Base-by-base conservation (phyloP, 2,888 invertebrate species). In the Torymus texanus region DNA sequence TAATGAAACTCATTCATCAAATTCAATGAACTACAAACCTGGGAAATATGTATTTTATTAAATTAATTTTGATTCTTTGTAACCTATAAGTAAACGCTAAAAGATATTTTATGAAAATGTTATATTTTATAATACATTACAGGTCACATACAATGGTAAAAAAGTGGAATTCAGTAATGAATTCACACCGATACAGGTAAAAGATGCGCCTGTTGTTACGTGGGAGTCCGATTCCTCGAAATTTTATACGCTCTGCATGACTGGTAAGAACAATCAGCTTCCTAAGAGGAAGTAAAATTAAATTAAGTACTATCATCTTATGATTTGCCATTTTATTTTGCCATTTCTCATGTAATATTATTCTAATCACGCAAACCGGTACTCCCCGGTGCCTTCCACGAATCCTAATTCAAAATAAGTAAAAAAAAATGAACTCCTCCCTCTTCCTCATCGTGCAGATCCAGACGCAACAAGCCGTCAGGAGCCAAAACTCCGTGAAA, bases 401-500 rank as follows among this genome's bases (percentile, higher is more conserved):
- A 2, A 29, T 11, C n/a, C 16, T 2, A 16, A 4, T n/a, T 4
- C 11, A 41, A 50, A 16, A 3, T 0, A 16, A 16, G 10, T 2
- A 51, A 66, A 2, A 16, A 14, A 1, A 3, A 11, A 16, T 55
- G 2, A n/a, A 11, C n/a, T 29, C 13, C 13, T n/a, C n/a, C 14
- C 11, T 11, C 13, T 56, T 24, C 12, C 53, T 62, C 56, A 65
- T 81, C 83, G 53, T 21, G 21, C 68, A 92, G 98, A 98, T 91
- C 97, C 97, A 0, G 98, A 98, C 92, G 97, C 97, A 8, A 97
- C 97, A 0, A 95, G 95, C 83, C 94, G 97, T 53, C 88, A 91
- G 14, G 29, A 29, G 3, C 29, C 29, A 5, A 29, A 29, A 29
- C 29, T 29, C 29, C 29, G 29, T 3, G 97, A 98, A 90, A 97